phyloP scores from a whole-genome alignment of 1,140 invertebrate genomes.

The Macrosteles quadrilineatus region DNA sequence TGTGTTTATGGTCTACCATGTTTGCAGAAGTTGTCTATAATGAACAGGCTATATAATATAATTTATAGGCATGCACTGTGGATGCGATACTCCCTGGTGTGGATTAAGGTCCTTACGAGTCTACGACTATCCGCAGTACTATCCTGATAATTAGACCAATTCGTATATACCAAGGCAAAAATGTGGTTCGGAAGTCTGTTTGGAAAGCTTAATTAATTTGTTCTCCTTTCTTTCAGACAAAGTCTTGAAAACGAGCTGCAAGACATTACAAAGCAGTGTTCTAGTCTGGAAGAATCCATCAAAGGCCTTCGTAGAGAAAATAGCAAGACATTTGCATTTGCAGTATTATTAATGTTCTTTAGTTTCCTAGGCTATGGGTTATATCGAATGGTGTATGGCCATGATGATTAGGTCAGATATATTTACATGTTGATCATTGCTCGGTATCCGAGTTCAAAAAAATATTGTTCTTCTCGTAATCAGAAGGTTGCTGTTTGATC shows the following conservation, averaged over 20 bases:
- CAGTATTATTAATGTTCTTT: conserved; percentile 3
- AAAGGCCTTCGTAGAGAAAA: conserved; percentile 4
- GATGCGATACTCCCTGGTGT: too few relatives aligned
- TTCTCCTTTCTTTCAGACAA: too few relatives aligned
- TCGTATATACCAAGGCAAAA: too few relatives aligned
- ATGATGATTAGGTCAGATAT: not conserved
- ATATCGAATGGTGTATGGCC: not conserved
- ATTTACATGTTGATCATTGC: not conserved
- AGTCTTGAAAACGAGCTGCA: not conserved
- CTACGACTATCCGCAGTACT: too few relatives aligned
- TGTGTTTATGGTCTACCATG: too few relatives aligned
- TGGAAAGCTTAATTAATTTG: too few relatives aligned
- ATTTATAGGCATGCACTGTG: too few relatives aligned
- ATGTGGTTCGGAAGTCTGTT: too few relatives aligned
- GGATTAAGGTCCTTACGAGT: too few relatives aligned
- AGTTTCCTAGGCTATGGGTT: conserved; percentile 16
- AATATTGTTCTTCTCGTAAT: not conserved
- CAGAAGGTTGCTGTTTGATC: not conserved
- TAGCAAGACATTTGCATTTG: conserved; percentile 16
- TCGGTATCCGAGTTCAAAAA: not conserved
- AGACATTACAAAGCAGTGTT: not conserved
- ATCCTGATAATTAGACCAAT: too few relatives aligned
- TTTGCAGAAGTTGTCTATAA: too few relatives aligned
- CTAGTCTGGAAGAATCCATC: not conserved
- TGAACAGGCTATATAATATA: too few relatives aligned